These are phyloP conservation scores for Cosmopolites sordidus DNA, from an alignment of 2,888 invertebrate species.

Conservation along the genomic window DNA sequence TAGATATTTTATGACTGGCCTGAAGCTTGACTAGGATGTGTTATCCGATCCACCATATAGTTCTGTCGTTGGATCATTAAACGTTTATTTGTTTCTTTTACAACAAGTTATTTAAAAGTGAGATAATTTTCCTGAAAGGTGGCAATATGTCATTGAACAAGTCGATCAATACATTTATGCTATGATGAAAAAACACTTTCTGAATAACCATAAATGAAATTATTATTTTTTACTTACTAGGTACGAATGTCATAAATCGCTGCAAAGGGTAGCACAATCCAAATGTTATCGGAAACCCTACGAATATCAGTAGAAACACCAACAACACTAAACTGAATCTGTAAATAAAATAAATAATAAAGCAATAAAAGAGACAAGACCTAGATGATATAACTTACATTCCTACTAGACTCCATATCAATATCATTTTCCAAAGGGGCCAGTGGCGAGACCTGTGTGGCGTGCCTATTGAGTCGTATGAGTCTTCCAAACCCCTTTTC, in stretches of 20 bases:
- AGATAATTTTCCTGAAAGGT: background rate
- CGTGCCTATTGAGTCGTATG: constrained; percentile 14
- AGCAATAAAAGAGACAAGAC: background rate
- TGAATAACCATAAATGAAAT: background rate
- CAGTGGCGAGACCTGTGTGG: constrained; percentile 10
- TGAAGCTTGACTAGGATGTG: too few relatives aligned
- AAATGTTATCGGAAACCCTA: constrained; percentile 65
- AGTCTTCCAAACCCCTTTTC: constrained; percentile 12
- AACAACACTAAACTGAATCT: constrained; percentile 35
- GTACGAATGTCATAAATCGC: constrained; percentile 64
- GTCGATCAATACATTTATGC: background rate
- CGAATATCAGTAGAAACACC: constrained; percentile 58
- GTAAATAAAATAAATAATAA: constrained; percentile 20
- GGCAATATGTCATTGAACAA: too few relatives aligned
- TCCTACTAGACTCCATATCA: constrained; percentile 22
- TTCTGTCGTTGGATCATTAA: too few relatives aligned
- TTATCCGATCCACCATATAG: too few relatives aligned
- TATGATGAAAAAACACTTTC: background rate
- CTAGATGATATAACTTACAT: constrained; percentile 23
- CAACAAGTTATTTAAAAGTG: too few relatives aligned
- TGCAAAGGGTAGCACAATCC: constrained; percentile 66
- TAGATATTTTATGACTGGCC: too few relatives aligned
- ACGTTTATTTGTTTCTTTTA: too few relatives aligned
- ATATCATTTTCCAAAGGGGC: constrained; percentile 28
- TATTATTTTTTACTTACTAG: constrained; percentile 58